Base-by-base conservation (phyloP, 2,888 invertebrate species). In the Endotricha flammealis region DNA sequence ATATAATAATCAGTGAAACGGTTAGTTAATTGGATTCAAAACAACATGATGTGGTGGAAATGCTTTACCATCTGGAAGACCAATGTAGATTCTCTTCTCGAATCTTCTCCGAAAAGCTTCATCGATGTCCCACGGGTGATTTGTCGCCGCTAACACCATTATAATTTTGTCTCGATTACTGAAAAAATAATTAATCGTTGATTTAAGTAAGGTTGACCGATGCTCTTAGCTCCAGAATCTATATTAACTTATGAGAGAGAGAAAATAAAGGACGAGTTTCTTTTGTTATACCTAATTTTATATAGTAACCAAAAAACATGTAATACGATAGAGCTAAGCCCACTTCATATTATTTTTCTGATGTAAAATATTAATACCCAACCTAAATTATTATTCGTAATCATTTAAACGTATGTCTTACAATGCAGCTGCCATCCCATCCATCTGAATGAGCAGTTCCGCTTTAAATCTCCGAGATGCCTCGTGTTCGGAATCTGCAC, bases 81-180 rank as follows among this genome's bases (percentile, higher is more conserved):
- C 94, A 53, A 96, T 94, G 70, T 95, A 96, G 50, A 96, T 94
- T 48, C 96, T 88, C 73, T 96, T 96, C 63, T 96, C 96, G 47
- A 96, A 91, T 31, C 96, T 88, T 52, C 96, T 87, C 16, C 95
- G 85, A 53, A 96, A 91, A 0, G 96, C 96, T 60, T 96, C 95
- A 62, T 95, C 95, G 48, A 96, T 91, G 62, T 95, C 95, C 96
- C 96, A 96, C 0, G 96, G 96, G 64, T 95, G 95, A 75, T 96
- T 96, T 1, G 96, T 96, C 4, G 96, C 96, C 0, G 95, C 96
- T 48, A 96, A 71, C 9, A 96, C 95, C 93, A 96, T 95, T 12
- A 96, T 92, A 12, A 92, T 86, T 60, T 92, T 91, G 35, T 90
- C 89, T 42, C 87, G 88, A 53, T 87, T 77, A 46, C 85, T 87